phyloP scores from a whole-genome alignment of 2,888 invertebrate species.

The Platypus cylindrus region DNA sequence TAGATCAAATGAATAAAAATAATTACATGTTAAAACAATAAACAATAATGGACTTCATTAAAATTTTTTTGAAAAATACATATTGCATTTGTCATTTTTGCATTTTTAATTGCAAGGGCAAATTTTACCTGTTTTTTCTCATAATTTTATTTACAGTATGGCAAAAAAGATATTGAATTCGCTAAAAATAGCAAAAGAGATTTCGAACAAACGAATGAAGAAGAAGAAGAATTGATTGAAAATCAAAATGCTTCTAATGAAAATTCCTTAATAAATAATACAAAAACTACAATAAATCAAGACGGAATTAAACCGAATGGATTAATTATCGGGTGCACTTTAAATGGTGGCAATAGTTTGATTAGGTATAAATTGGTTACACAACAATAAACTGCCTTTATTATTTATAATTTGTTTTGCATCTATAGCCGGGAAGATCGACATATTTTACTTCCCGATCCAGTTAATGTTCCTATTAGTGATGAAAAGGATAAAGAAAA shows the following conservation, averaged over 20 bases:
- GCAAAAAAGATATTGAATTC: slow-evolving; percentile 66
- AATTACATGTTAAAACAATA: too few relatives aligned
- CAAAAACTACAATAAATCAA: too few relatives aligned
- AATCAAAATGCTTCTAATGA: too few relatives aligned
- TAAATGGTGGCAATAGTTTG: slow-evolving; percentile 46
- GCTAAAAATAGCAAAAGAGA: slow-evolving; percentile 43
- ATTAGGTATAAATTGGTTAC: slow-evolving; percentile 36
- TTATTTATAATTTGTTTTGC: neutral
- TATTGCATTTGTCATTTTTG: too few relatives aligned
- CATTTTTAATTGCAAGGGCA: too few relatives aligned
- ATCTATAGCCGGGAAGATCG: slow-evolving; percentile 56
- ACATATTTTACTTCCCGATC: slow-evolving; percentile 60
- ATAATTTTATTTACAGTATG: slow-evolving; percentile 54
- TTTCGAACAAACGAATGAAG: slow-evolving; percentile 32
- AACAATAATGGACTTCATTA: too few relatives aligned
- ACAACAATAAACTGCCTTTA: neutral
- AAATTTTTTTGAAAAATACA: too few relatives aligned
- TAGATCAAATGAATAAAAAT: too few relatives aligned
- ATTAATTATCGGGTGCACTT: slow-evolving; percentile 22
- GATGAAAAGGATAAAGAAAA: slow-evolving; percentile 21
- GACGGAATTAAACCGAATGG: slow-evolving; percentile 28
- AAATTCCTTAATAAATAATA: too few relatives aligned
- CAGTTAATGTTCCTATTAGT: slow-evolving; percentile 37
- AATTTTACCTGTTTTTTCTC: too few relatives aligned
- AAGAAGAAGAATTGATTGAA: too few relatives aligned